Base-by-base conservation (phyloP, 2,113 vertebrate species). In the Erythrolamprus reginae region DNA sequence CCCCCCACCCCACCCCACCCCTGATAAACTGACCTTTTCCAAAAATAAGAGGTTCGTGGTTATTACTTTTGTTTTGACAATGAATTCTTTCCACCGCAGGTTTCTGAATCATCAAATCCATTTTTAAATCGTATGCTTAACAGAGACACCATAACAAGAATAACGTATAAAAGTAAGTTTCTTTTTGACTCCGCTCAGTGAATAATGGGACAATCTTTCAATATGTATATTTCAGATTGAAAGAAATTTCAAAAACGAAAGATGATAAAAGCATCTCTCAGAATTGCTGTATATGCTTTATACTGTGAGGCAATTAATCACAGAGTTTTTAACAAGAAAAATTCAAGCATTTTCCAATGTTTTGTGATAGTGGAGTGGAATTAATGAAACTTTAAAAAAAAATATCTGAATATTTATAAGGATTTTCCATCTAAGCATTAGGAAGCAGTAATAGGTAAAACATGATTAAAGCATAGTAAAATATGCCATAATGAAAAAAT, bases 91-190 rank as follows among this genome's bases (percentile, higher is more conserved):
- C 87, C 88, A 53, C 89, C 88, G 15, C 93, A 99, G 99, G 98
- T 99, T 96, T 98, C 99, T 52, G 99, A 99, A 96, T 98, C 98
- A 90, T 98, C 99, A 90, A 99, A 99, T 96, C 98, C 98, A 65
- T 99, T 99, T 97, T 97, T 99, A 97, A 99, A 99, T 96, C 98
- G 98, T 94, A 99, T 99, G 98, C 97, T 99, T 95, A 99, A 99
- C 98, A 99, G 99, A 98, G 99, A 99, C 96, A 99, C 98, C 96
- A 99, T 99, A 96, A 99, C 99, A 28, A 99, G 99, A 99, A 99
- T 99, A 98, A 99, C 99, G 0, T 99, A 99, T 96, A 99, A 99
- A 98, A 99, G 99, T 99, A 98, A 99, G 99, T 98, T 93, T 86
- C 61, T 91, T 90, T 83, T 93, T 91, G 0, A 21, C 86, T 86